A percentile compares a stretch with the other conserved stretches of the same genome.
Evolutionary conservation across 1,140 invertebrate genomes (phyloP).

Genomic region (Procambarus clarkii): DNA sequence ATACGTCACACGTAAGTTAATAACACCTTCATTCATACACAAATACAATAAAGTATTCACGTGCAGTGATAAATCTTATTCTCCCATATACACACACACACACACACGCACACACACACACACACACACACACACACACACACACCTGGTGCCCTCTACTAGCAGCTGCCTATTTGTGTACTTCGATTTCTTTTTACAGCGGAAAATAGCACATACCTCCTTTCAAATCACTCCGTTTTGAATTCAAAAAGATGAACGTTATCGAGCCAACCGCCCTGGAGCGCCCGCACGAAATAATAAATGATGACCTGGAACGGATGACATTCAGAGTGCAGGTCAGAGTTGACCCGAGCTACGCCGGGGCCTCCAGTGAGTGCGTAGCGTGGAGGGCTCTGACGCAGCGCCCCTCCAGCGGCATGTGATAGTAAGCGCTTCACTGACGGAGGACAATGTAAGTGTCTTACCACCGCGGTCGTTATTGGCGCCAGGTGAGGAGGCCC

Average conservation of each 20-base stretch:
- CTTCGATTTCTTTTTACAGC: not conserved
- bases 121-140: too few relatives aligned
- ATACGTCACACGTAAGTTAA: too few relatives aligned
- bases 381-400: not conserved
- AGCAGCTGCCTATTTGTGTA: not conserved
- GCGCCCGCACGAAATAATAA: not conserved
- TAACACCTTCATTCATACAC: too few relatives aligned
- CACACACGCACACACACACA: too few relatives aligned
- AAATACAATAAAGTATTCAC: too few relatives aligned
- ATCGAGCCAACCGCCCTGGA: not conserved
- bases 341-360: not conserved
- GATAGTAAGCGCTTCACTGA: not conserved
- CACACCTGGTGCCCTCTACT: too few relatives aligned
- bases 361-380: too few relatives aligned
- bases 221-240: not conserved
- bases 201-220: not conserved
- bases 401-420: not conserved
- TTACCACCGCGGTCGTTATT: not conserved
- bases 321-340: not conserved
- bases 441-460: slow-evolving; percentile 6
- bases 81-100: too few relatives aligned
- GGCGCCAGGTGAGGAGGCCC: not conserved
- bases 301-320: not conserved
- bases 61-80: too few relatives aligned
- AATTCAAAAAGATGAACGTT: not conserved